phyloP scores from a whole-genome alignment of 2,113 vertebrate genomes.

The Odocoileus hemionus region DNA sequence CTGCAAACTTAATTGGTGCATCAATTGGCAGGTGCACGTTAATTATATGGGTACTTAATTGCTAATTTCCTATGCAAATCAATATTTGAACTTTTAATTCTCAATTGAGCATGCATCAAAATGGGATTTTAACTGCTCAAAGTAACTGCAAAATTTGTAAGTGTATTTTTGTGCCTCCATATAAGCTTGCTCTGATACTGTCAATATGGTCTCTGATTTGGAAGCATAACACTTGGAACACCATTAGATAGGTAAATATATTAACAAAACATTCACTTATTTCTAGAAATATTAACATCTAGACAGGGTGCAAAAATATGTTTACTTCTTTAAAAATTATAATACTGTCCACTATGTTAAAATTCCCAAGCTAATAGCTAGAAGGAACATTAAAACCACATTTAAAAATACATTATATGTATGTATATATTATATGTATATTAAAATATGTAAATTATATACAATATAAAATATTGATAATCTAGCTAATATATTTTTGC shows the following conservation, averaged over 20 bases:
- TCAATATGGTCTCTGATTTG: not conserved
- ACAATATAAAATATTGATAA: not conserved
- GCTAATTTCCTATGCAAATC: slow-evolving; percentile 72
- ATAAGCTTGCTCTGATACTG: not conserved
- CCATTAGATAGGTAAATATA: slow-evolving; percentile 1
- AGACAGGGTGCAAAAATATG: not conserved
- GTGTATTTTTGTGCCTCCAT: slow-evolving; percentile 20
- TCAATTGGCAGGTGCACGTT: slow-evolving; percentile 72
- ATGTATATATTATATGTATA: not conserved
- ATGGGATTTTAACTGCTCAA: slow-evolving; percentile 57
- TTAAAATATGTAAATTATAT: not conserved
- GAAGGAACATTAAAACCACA: not conserved
- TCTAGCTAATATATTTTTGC: not conserved
- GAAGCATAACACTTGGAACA: not conserved
- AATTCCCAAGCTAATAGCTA: not conserved
- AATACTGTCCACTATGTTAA: not conserved
- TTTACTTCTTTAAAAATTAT: not conserved
- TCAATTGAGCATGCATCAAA: slow-evolving; percentile 68
- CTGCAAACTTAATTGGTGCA: slow-evolving; percentile 64
- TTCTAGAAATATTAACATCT: not conserved
- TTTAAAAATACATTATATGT: not conserved
- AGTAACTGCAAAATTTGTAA: slow-evolving; percentile 46
- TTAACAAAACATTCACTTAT: not conserved
- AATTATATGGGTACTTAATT: slow-evolving; percentile 74
- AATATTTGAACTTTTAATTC: slow-evolving; percentile 72